These are phyloP conservation scores for Aphis gossypii DNA, from an alignment of 1,140 invertebrate species.

Conservation along the genomic window DNA sequence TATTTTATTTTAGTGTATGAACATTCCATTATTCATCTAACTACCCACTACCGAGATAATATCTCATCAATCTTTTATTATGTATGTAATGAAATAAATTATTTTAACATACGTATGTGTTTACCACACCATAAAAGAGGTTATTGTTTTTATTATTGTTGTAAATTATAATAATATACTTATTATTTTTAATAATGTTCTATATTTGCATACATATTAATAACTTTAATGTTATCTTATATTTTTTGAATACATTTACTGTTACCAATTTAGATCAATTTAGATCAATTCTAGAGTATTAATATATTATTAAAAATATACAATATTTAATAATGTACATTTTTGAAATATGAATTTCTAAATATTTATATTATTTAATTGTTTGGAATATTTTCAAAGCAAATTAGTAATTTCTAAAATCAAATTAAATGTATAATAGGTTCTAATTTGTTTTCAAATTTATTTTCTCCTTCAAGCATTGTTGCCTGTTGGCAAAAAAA, in stretches of 20 bases:
- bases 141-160: neutral
- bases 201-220: neutral
- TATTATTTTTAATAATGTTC: neutral
- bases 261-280: neutral
- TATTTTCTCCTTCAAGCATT: no score
- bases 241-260: neutral
- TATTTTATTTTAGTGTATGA: conserved; percentile 39
- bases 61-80: neutral
- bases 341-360: neutral
- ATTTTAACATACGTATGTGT: neutral
- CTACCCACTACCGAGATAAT: neutral
- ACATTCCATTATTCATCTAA: conserved; percentile 32
- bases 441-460: no score
- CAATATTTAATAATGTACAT: neutral
- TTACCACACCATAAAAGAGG: neutral
- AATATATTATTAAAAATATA: neutral
- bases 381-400: neutral
- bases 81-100: conserved; percentile 35
- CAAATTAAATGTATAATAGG: no score
- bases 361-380: neutral
- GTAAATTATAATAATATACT: neutral
- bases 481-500: no score
- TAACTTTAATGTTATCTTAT: neutral
- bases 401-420: neutral
- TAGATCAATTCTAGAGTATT: neutral